Evolutionary conservation across 2,113 vertebrate genomes (phyloP).

Genomic region (Hoplias malabaricus): DNA sequence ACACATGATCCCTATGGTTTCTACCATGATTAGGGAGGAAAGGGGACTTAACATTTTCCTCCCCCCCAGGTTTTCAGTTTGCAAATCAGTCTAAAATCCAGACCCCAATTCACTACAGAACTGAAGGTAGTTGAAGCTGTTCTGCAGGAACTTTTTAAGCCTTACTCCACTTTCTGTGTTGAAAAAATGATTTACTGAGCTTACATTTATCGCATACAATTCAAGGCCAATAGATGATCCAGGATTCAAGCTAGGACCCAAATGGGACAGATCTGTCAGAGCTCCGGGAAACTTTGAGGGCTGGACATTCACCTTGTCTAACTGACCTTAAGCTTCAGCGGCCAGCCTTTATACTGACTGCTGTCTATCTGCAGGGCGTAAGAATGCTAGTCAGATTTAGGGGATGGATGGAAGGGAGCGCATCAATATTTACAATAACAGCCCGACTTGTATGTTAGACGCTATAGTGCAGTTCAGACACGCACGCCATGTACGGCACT

Average conservation of each 20-base stretch:
- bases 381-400: constrained; percentile 2
- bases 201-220: not conserved
- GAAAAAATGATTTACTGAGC: not conserved
- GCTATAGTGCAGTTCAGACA: constrained; percentile 14
- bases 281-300: not conserved
- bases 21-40: constrained; percentile 26
- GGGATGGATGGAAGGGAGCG: constrained; percentile 1
- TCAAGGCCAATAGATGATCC: not conserved
- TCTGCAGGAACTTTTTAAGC: no score
- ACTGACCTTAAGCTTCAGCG: not conserved
- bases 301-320: constrained; percentile 5
- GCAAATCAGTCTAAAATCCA: not conserved
- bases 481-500: not conserved
- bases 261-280: not conserved
- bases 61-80: not conserved
- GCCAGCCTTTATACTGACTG: not conserved
- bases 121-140: not conserved
- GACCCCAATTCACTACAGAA: not conserved
- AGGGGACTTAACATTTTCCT: constrained; percentile 10
- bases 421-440: constrained; percentile 30
- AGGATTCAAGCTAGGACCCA: not conserved
- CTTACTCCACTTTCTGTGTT: no score
- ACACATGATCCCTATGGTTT: constrained; percentile 40
- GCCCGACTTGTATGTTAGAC: constrained; percentile 20
- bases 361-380: not conserved